Percentiles rank a stretch among this genome's conserved stretches.
Conservation (phyloP, 2,113 vertebrate genomes). For the Tenebrosternarchus preto region DNA sequence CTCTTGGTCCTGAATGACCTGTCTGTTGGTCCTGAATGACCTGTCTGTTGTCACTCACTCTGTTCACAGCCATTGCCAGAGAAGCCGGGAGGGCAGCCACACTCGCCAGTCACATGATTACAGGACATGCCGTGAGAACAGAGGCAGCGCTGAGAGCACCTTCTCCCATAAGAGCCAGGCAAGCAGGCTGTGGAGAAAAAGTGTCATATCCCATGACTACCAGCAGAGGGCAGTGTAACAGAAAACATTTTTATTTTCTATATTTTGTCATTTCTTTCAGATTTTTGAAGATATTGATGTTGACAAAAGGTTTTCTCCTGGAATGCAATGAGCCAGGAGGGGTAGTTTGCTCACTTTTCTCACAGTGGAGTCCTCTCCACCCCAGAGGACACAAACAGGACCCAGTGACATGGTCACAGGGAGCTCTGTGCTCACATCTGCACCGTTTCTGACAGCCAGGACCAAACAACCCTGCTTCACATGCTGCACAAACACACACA, state of each 20-base stretch:
- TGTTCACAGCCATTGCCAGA: constrained; percentile 81
- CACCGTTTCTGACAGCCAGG: constrained; percentile 75
- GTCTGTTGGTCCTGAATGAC: too few relatives aligned
- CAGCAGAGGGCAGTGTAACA: constrained; percentile 13
- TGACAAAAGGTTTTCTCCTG: background rate
- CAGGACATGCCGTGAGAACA: constrained; percentile 78
- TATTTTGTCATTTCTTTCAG: background rate
- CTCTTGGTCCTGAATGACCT: background rate
- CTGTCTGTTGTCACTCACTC: constrained; percentile 67
- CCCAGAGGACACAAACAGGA: constrained; percentile 80
- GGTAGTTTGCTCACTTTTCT: constrained; percentile 69
- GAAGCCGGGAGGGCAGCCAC: constrained; percentile 81
- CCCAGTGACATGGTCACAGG: constrained; percentile 80
- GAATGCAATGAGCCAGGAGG: too few relatives aligned
- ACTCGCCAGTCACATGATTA: constrained; percentile 82
- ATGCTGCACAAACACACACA: constrained; percentile 69
- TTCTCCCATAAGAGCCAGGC: constrained; percentile 77
- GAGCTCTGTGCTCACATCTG: constrained; percentile 69
- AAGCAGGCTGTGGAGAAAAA: constrained; percentile 79
- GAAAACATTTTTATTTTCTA: background rate
- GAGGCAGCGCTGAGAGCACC: constrained; percentile 75
- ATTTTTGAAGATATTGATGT: background rate
- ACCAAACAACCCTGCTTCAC: constrained; percentile 79
- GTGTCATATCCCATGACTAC: background rate
- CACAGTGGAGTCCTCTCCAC: constrained; percentile 83